Evolutionary conservation across 92 coral and sea anemone genomes (phyloP).

Genomic region (Phenganax subtilis): DNA sequence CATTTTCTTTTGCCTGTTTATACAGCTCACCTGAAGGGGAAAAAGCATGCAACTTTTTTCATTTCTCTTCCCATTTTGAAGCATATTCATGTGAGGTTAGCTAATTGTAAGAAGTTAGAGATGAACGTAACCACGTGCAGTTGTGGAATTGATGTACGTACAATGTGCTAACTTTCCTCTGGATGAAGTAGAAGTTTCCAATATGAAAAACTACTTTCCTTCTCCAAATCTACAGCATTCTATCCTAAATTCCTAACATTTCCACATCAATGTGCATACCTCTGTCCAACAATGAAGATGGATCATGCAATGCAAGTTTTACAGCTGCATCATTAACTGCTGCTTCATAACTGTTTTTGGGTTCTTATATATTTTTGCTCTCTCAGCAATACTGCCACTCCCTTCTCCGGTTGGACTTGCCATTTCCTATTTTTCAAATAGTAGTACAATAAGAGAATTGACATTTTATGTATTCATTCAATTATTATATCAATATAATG

Average conservation of each 20-base stretch:
- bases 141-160: no score
- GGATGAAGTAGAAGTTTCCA: no score
- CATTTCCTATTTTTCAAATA: not conserved
- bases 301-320: constrained; percentile 11
- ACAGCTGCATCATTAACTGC: constrained; percentile 26
- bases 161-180: no score
- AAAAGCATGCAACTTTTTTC: not conserved
- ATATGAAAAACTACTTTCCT: no score
- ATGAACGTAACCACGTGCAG: not conserved
- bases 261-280: not conserved
- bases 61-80: not conserved
- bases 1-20: constrained; percentile 47
- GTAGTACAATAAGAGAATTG: not conserved
- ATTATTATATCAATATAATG: not conserved
- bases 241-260: not conserved
- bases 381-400: constrained; percentile 10
- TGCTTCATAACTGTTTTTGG: constrained; percentile 8
- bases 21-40: constrained; percentile 43
- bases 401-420: not conserved
- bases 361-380: constrained; percentile 28
- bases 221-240: not conserved
- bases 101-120: not conserved
- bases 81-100: not conserved
- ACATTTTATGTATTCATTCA: not conserved
- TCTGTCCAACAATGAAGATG: not conserved